A percentile compares a stretch with the other conserved stretches of the same genome.
Evolutionary conservation across 1,140 invertebrate genomes (phyloP).

Genomic region (Aplysia californica): DNA sequence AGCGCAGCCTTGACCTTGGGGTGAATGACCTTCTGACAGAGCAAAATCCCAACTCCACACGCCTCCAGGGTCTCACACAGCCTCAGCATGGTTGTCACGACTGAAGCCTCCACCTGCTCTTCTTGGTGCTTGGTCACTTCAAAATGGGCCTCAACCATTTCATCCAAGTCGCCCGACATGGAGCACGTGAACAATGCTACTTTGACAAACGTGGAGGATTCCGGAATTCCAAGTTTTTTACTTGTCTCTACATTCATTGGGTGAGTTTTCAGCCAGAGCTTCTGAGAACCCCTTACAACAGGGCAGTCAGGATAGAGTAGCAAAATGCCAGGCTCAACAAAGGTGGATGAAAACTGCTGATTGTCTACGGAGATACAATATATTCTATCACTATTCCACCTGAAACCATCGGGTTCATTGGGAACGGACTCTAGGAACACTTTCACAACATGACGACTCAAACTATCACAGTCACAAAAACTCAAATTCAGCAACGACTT

Average conservation of each 20-base stretch:
- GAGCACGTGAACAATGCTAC: conserved; percentile 41
- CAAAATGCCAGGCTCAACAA: conserved; percentile 22
- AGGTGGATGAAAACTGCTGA: conserved; percentile 34
- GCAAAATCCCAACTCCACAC: conserved; percentile 35
- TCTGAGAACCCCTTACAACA: background rate
- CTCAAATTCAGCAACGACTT: conserved; percentile 34
- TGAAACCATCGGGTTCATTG: conserved; percentile 19
- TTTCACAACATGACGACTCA: conserved; percentile 37
- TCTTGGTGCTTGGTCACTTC: conserved; percentile 22
- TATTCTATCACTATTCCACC: too few relatives aligned
- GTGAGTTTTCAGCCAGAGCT: background rate
- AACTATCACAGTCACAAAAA: conserved; percentile 9
- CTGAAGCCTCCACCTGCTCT: conserved; percentile 18
- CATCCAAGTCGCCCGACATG: conserved; percentile 47
- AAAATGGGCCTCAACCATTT: conserved; percentile 32
- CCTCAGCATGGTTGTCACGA: conserved; percentile 23
- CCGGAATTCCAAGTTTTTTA: too few relatives aligned
- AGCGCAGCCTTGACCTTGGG: conserved; percentile 40
- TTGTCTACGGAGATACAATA: too few relatives aligned
- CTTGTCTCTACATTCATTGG: background rate
- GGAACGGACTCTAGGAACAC: conserved; percentile 40
- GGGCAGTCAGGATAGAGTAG: conserved; percentile 36
- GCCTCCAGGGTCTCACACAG: conserved; percentile 34
- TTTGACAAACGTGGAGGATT: conserved; percentile 20
- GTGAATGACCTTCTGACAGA: conserved; percentile 54